phyloP scores from a whole-genome alignment of 2,113 vertebrate genomes.

The Antennarius striatus region DNA sequence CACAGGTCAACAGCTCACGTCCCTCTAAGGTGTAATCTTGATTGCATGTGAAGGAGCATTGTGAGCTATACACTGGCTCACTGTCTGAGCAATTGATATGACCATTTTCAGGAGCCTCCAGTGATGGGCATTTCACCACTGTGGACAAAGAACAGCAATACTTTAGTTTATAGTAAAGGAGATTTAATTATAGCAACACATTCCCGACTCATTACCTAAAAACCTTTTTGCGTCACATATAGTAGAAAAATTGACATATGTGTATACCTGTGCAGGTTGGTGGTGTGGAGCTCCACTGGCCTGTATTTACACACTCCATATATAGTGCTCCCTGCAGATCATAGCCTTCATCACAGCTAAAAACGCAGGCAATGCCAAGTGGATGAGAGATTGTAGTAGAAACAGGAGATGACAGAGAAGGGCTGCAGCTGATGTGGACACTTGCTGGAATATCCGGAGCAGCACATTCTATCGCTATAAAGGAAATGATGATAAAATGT shows the following conservation, averaged over 20 bases:
- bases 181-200: not conserved
- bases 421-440: conserved; percentile 46
- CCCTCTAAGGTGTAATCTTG: conserved; percentile 53
- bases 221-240: not conserved
- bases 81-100: conserved; percentile 61
- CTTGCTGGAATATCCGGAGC: conserved; percentile 37
- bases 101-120: conserved; percentile 59
- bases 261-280: conserved; percentile 65
- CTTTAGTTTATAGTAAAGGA: not conserved
- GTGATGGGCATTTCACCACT: conserved; percentile 62
- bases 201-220: not conserved
- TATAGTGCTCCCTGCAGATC: conserved; percentile 51
- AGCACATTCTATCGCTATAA: conserved; percentile 50
- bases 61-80: conserved; percentile 40
- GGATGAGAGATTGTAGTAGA: not conserved
- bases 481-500: not conserved
- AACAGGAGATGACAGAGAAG: conserved; percentile 6
- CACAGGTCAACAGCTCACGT: conserved; percentile 58
- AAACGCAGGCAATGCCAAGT: conserved; percentile 37
- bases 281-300: conserved; percentile 51
- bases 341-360: conserved; percentile 59
- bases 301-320: conserved; percentile 46
- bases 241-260: not conserved
- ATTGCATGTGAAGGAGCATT: conserved; percentile 72
- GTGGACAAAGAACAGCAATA: conserved; percentile 4